A percentile compares a stretch with the other conserved stretches of the same genome.
phyloP scores from a whole-genome alignment of 2,113 vertebrate species.

The Dromas ardeola region DNA sequence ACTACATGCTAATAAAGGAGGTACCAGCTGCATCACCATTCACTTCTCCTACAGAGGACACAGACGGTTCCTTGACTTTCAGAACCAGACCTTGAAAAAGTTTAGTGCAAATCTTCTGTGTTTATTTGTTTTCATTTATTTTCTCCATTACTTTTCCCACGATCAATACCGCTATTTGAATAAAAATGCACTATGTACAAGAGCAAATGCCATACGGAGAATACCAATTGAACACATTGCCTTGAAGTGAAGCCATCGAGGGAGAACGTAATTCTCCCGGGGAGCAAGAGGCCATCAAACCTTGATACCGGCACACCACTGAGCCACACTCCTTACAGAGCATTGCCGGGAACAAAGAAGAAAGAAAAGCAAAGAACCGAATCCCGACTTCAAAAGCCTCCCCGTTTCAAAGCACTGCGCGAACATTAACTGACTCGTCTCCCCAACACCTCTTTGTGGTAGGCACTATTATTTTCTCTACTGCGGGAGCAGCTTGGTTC shows the following conservation, averaged over 20 bases:
- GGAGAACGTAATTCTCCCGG: background rate
- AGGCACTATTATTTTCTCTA: background rate
- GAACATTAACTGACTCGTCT: background rate
- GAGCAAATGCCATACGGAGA: background rate
- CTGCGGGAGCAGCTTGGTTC: background rate
- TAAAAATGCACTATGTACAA: conserved; percentile 10
- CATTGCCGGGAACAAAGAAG: background rate
- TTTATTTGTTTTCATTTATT: conserved; percentile 55
- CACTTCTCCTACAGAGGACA: background rate
- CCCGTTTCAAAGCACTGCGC: background rate
- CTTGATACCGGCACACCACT: background rate
- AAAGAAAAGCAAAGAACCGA: background rate
- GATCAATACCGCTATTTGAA: conserved; percentile 54
- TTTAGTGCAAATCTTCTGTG: background rate
- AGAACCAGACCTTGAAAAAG: background rate
- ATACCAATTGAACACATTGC: background rate
- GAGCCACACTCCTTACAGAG: background rate
- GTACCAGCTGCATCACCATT: background rate
- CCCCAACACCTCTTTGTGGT: background rate
- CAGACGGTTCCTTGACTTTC: background rate
- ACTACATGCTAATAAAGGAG: rapidly evolving
- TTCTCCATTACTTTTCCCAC: background rate
- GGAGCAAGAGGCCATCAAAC: conserved; percentile 36
- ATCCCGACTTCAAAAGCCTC: background rate
- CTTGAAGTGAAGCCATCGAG: conserved; percentile 4